A percentile compares a stretch with the other conserved stretches of the same genome.
Evolutionary conservation across 2,888 invertebrate genomes (phyloP).

Genomic region (Aphelenchoides bicaudatus): DNA sequence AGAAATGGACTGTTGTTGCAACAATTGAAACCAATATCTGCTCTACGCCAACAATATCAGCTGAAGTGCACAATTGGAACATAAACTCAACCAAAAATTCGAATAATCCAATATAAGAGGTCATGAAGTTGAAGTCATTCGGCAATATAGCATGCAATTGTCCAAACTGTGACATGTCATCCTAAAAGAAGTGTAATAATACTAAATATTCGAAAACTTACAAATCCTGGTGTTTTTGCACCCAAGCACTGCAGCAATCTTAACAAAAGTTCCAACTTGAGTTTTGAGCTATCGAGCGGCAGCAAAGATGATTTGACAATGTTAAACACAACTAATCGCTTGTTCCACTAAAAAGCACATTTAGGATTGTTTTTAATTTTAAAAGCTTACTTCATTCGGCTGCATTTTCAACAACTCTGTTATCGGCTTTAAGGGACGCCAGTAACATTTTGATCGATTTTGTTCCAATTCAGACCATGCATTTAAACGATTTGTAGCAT

Average conservation of each 20-base stretch:
- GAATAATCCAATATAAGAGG: neutral
- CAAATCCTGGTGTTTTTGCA: neutral
- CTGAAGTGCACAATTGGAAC: neutral
- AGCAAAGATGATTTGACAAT: neutral
- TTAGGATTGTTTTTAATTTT: neutral
- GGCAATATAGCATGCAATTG: neutral
- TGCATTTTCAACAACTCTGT: neutral
- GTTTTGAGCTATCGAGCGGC: neutral
- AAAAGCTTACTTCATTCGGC: neutral
- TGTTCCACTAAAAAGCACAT: neutral
- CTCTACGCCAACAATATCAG: neutral
- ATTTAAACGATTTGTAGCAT: neutral
- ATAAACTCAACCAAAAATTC: slow-evolving; percentile 7
- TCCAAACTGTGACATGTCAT: neutral
- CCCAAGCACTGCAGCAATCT: slow-evolving; percentile 2
- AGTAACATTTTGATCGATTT: neutral
- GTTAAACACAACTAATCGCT: slow-evolving; percentile 1
- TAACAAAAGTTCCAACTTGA: neutral
- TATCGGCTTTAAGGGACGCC: neutral
- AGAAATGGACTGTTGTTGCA: neutral
- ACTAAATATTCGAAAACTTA: neutral
- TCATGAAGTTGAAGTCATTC: neutral
- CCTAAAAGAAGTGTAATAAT: neutral
- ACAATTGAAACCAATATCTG: neutral
- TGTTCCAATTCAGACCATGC: neutral